phyloP scores from a whole-genome alignment of 1,140 invertebrate species.

The Pogonomyrmex californicus region DNA sequence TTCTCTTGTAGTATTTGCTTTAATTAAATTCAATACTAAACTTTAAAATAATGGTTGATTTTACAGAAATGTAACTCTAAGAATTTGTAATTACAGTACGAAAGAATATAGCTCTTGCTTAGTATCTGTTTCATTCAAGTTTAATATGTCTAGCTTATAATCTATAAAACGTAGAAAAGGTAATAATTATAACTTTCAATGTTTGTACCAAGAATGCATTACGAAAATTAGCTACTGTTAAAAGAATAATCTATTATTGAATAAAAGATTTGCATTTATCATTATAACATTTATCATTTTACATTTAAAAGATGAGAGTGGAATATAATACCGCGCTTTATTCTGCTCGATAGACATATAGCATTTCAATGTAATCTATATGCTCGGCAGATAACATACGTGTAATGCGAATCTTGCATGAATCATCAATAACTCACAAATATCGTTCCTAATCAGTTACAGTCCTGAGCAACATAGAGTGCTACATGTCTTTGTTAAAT shows the following conservation, averaged over 20 bases:
- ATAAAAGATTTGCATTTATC: slow-evolving; percentile 4
- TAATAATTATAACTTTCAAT: background rate
- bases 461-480: slow-evolving; percentile 15
- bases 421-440: slow-evolving; percentile 35
- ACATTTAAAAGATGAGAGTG: background rate
- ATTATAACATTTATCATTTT: no score
- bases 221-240: background rate
- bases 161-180: background rate
- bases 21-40: background rate
- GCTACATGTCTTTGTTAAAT: background rate
- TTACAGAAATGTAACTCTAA: background rate
- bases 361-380: slow-evolving; percentile 28
- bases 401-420: slow-evolving; percentile 33
- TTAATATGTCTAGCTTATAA: background rate
- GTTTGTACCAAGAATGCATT: background rate
- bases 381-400: slow-evolving; percentile 9
- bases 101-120: background rate
- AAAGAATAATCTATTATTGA: background rate
- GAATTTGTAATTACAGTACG: background rate
- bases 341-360: slow-evolving; percentile 7
- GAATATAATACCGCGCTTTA: background rate
- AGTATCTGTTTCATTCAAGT: background rate
- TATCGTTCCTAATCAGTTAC: slow-evolving; percentile 12
- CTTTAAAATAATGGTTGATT: background rate
- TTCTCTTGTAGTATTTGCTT: background rate